Percentiles rank a stretch among this genome's conserved stretches.
These are phyloP conservation scores for Portunus trituberculatus DNA, from an alignment of 1,140 invertebrate species.

Conservation along the genomic window DNA sequence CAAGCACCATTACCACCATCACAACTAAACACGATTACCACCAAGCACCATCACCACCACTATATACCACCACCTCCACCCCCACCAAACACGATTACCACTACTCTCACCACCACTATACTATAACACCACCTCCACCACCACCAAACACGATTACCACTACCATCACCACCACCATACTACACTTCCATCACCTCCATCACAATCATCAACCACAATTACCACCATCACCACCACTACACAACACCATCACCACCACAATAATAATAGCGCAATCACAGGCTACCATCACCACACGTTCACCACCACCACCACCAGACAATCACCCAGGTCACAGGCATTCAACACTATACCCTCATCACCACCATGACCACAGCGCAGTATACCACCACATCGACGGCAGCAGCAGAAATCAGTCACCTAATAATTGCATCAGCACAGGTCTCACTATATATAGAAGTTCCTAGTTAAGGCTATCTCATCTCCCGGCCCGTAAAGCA, in stretches of 20 bases:
- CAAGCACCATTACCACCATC: too few relatives aligned
- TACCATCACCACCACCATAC: too few relatives aligned
- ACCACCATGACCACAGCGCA: background rate
- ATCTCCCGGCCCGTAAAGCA: background rate
- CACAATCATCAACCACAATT: too few relatives aligned
- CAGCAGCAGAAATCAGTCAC: background rate
- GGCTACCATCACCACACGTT: too few relatives aligned
- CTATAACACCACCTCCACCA: background rate
- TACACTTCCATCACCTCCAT: too few relatives aligned
- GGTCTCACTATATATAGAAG: background rate
- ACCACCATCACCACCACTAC: too few relatives aligned
- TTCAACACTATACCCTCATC: background rate
- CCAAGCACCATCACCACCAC: background rate
- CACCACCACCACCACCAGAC: background rate
- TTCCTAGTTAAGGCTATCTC: constrained; percentile 3
- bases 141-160: too few relatives aligned
- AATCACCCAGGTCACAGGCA: too few relatives aligned
- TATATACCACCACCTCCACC: background rate
- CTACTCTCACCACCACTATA: background rate
- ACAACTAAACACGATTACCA: background rate
- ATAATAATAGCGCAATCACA: too few relatives aligned
- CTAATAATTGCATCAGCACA: background rate
- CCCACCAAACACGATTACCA: background rate
- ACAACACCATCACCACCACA: too few relatives aligned
- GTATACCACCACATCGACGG: background rate